phyloP scores from a whole-genome alignment of 2,797 vertebrate genomes.

The Eutrigla gurnardus region DNA sequence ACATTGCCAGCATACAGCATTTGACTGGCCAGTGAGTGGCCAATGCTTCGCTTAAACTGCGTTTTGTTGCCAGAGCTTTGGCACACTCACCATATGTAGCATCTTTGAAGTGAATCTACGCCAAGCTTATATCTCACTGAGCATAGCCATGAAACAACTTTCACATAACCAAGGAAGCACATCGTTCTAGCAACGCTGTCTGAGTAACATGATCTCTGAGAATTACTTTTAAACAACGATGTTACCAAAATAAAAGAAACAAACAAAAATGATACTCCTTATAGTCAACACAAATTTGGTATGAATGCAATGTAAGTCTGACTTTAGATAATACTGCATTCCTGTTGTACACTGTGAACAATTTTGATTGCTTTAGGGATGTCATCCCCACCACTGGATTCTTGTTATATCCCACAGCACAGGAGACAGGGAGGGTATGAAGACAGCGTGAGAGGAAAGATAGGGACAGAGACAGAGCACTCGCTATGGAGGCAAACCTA shows the following conservation, averaged over 20 bases:
- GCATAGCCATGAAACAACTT: background rate
- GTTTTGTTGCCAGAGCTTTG: background rate
- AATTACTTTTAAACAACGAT: background rate
- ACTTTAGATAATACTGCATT: background rate
- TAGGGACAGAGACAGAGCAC: constrained; percentile 34
- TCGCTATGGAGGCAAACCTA: constrained; percentile 76
- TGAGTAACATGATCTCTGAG: constrained; percentile 1
- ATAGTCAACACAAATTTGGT: background rate
- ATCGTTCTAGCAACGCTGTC: background rate
- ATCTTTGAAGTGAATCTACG: too few relatives aligned
- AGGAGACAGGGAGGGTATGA: constrained; percentile 16
- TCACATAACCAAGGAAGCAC: background rate
- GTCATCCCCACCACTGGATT: constrained; percentile 3
- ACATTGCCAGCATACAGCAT: background rate
- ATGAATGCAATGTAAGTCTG: constrained; percentile 3
- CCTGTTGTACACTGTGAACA: background rate
- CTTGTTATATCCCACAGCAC: constrained; percentile 29
- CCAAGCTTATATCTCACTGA: background rate
- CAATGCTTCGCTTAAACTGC: background rate
- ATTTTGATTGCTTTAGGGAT: constrained; percentile 19
- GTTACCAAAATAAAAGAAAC: background rate
- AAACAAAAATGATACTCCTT: background rate
- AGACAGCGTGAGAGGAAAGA: constrained; percentile 15
- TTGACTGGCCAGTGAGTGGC: background rate
- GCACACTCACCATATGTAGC: background rate